phyloP scores from a whole-genome alignment of 2,797 vertebrate species.

The Alosa sapidissima region DNA sequence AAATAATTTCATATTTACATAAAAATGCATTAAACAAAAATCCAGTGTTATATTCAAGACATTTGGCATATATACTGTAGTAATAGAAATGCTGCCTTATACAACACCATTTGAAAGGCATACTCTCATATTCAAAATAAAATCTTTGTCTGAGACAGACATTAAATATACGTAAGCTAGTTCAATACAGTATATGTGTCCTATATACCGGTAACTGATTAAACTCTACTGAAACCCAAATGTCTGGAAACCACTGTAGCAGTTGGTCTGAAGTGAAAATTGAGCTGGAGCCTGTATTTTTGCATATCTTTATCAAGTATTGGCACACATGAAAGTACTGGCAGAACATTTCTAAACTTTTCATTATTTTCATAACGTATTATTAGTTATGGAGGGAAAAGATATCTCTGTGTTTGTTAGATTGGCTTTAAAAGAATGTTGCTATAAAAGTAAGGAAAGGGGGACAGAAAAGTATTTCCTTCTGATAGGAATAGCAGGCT shows the following conservation, averaged over 20 bases:
- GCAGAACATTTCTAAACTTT: constrained; percentile 19
- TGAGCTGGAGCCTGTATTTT: background rate
- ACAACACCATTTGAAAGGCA: background rate
- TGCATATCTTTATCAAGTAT: background rate
- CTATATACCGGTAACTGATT: background rate
- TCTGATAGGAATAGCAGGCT: constrained; percentile 50
- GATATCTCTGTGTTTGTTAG: constrained; percentile 22
- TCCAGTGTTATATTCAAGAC: too few relatives aligned
- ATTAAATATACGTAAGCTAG: background rate
- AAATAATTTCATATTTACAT: background rate
- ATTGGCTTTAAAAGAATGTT: constrained; percentile 42
- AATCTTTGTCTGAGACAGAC: background rate
- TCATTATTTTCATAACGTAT: background rate
- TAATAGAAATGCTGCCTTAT: background rate
- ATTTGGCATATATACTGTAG: background rate
- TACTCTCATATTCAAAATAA: background rate
- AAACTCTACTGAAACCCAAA: background rate
- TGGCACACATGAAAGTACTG: constrained; percentile 27
- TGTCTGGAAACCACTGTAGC: background rate
- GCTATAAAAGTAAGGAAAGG: constrained; percentile 36
- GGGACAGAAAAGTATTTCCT: constrained; percentile 30
- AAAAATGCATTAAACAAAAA: too few relatives aligned
- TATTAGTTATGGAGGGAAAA: constrained; percentile 25
- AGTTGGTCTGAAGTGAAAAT: background rate
- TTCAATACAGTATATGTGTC: background rate